Evolutionary conservation across 2,797 vertebrate species (phyloP).

Genomic region (Coreius guichenoti): DNA sequence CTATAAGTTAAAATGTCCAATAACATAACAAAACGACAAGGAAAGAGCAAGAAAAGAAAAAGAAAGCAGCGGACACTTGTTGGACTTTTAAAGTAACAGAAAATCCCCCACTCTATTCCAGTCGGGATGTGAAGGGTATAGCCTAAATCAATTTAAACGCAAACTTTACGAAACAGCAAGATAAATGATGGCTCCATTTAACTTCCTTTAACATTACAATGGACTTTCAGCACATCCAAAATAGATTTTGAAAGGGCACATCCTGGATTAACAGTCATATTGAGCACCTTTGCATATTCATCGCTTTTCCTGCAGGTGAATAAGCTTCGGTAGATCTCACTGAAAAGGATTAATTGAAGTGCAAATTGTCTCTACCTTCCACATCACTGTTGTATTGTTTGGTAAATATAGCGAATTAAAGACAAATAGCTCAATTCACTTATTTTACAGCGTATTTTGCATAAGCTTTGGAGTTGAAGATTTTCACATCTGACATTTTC

Average conservation of each 20-base stretch:
- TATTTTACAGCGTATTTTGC: not conserved
- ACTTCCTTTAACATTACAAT: constrained; percentile 75
- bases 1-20: not conserved
- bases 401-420: constrained; percentile 20
- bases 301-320: constrained; percentile 73
- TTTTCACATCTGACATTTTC: not conserved
- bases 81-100: not conserved
- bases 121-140: not conserved
- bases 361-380: constrained; percentile 44
- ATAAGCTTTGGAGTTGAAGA: not conserved
- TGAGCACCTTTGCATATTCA: constrained; percentile 73
- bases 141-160: constrained; percentile 63
- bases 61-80: not conserved
- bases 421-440: constrained; percentile 19
- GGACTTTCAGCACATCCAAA: constrained; percentile 62
- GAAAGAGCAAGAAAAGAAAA: not conserved
- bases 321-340: constrained; percentile 66
- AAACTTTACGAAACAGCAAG: constrained; percentile 68
- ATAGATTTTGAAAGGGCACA: constrained; percentile 66
- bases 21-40: not conserved
- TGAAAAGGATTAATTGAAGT: constrained; percentile 49
- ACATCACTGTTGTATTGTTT: constrained; percentile 27
- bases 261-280: constrained; percentile 71
- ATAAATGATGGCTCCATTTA: constrained; percentile 63
- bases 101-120: not conserved